Conservation (phyloP, 2,797 vertebrate genomes). For the Cercopithecus petaurista region DNA sequence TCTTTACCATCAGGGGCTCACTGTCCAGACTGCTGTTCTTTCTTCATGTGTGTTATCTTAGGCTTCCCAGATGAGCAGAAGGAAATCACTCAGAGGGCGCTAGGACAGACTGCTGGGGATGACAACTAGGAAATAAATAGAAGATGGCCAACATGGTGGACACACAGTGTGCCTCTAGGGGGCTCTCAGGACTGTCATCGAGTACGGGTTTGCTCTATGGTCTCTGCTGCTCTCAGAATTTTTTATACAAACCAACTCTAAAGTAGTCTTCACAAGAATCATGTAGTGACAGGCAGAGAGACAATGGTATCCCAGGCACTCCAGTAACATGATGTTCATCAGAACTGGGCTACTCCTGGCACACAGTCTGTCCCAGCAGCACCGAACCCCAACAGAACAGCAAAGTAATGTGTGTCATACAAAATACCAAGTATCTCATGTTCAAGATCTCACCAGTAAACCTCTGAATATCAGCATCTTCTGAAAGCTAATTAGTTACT, state of each 20-base stretch:
- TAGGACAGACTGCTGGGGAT: too few species aligned
- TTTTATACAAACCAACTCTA: background rate
- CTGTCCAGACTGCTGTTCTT: background rate
- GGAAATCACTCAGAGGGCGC: background rate
- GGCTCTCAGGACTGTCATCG: background rate
- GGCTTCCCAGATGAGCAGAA: background rate
- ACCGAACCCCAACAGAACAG: background rate
- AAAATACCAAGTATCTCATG: background rate
- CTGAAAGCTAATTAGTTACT: background rate
- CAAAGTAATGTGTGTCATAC: background rate
- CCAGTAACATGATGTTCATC: background rate
- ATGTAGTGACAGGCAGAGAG: background rate
- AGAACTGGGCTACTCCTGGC: background rate
- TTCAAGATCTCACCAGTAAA: background rate
- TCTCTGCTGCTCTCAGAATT: background rate
- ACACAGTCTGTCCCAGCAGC: background rate
- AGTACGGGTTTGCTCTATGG: background rate
- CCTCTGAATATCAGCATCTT: background rate
- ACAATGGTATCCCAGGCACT: background rate
- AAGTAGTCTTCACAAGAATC: background rate
- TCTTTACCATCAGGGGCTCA: background rate
- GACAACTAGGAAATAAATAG: background rate
- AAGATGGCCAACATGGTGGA: accelerated
- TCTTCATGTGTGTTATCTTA: background rate
- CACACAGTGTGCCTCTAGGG: accelerated